A percentile compares a stretch with the other conserved stretches of the same genome.
Conservation (phyloP, 2,113 vertebrate genomes). For the Deroptyus accipitrinus region DNA sequence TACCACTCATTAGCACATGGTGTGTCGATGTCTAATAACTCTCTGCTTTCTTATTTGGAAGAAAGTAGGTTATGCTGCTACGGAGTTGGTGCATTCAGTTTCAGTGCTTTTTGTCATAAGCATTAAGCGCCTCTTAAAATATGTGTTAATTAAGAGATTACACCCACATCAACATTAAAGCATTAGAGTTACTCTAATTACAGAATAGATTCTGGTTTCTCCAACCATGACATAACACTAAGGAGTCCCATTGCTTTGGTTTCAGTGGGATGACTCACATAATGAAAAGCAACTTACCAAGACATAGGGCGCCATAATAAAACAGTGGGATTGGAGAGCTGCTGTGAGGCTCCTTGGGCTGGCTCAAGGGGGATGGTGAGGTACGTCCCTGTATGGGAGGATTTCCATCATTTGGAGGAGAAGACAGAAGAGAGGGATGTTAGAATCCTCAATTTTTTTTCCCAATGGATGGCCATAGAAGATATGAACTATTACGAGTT, state of each 20-base stretch:
- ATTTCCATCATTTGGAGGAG: accelerated
- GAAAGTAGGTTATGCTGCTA: constrained; percentile 51
- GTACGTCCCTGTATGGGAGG: accelerated
- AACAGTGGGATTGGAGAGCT: accelerated
- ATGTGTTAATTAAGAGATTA: constrained; percentile 53
- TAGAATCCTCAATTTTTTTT: neutral
- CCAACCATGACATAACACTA: neutral
- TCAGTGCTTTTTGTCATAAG: neutral
- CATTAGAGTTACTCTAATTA: neutral
- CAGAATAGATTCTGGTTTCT: neutral
- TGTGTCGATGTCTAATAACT: constrained; percentile 25
- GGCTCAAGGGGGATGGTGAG: accelerated
- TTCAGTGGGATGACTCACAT: neutral
- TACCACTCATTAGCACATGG: constrained; percentile 29
- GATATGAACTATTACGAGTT: accelerated
- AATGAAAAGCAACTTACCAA: neutral
- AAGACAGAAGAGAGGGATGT: neutral
- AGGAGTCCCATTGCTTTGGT: neutral
- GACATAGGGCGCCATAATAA: accelerated
- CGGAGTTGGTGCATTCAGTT: constrained; percentile 12
- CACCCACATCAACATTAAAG: neutral
- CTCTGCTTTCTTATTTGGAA: constrained; percentile 19
- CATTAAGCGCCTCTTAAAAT: neutral
- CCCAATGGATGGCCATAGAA: neutral
- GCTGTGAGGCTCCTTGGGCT: accelerated